Conservation (phyloP, 2,797 vertebrate species). For the Notolepis coatsorum region DNA sequence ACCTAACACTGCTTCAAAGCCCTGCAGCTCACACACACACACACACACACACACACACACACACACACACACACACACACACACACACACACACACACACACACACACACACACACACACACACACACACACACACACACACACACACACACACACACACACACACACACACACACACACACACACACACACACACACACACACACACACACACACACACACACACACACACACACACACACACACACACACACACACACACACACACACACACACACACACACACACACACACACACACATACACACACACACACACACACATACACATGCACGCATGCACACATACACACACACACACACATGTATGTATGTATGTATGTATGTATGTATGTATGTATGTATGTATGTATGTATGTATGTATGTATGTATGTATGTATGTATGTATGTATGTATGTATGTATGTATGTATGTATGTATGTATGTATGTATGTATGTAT, state of each 20-base stretch:
- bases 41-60: neutral
- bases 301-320: neutral
- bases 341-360: neutral
- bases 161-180: constrained; percentile 79
- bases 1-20: too few species aligned
- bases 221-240: constrained; percentile 36
- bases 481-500: neutral
- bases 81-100: constrained; percentile 6
- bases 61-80: neutral
- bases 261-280: constrained; percentile 23
- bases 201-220: constrained; percentile 16
- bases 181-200: constrained; percentile 72
- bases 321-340: neutral
- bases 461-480: neutral
- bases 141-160: constrained; percentile 83
- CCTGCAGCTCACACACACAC: neutral
- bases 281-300: constrained; percentile 63
- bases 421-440: constrained; percentile 13
- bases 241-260: constrained; percentile 26
- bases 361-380: neutral
- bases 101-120: constrained; percentile 7
- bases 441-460: neutral
- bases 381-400: neutral
- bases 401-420: too few species aligned
- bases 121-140: neutral